Evolutionary conservation across 2,113 vertebrate genomes (phyloP), one percentile per base, ranked within the genome.

Genomic region (Ochotona princeps): DNA sequence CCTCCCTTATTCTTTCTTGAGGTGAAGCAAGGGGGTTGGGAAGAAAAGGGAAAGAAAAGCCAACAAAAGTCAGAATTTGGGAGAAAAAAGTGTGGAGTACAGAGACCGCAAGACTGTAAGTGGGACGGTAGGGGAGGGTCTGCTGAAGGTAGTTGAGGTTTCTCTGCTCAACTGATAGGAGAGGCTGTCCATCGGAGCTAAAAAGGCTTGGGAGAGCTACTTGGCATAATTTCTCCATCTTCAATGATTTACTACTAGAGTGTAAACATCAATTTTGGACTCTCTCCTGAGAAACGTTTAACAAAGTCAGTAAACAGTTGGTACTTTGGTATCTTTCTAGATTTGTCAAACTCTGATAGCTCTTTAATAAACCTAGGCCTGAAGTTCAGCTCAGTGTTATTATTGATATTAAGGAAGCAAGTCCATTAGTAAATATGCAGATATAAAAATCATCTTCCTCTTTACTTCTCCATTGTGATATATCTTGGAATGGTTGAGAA

Each of bases 221-320:
- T 96, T 96, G 97, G 96, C 96, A 96, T 95, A 96, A 96, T 97
- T 97, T 97, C 92, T 92, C 83, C 78, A 95, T 95, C 85, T 89
- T 96, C 95, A 94, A 83, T 65, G 92, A 93, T 94, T 94, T 82
- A 96, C 93, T 92, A 90, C 93, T 78, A 87, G 95, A 91, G 94
- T 30, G 87, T 95, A 98, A 96, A 87, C 60, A 95, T 47, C 96
- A 83, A 95, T 96, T 97, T 94, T 92, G 93, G 96, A 49, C 92
- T 96, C 87, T 96, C 93, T 88, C 76, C 93, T 96, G 94, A 97
- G 96, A 75, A 80, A 91, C 63, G 25, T 92, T 96, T 96, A 93
- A 89, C 72, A 32, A 83, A 97, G 89, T 60, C 89, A 92, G 85
- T 90, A 70, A 96, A 90, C 89, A 83, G 83, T 70, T 90, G 96